Conservation (phyloP, 2,113 vertebrate genomes). For the Beaufortia kweichowensis region DNA sequence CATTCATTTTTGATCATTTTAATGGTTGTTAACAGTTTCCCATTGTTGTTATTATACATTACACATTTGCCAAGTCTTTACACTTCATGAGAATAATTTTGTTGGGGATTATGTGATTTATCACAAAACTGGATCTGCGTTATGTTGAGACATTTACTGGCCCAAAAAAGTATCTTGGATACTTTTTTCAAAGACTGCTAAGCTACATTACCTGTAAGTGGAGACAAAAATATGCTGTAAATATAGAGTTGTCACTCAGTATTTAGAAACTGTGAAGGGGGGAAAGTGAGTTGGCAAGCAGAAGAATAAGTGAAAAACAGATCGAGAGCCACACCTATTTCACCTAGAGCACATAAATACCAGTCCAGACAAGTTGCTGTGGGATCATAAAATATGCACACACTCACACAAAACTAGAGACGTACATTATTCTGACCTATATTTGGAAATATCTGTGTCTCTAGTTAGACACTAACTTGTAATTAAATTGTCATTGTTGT, state of each 20-base stretch:
- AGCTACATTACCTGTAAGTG: slow-evolving; percentile 4
- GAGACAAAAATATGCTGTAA: background rate
- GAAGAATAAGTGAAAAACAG: slow-evolving; percentile 1
- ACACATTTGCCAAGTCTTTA: too few species aligned
- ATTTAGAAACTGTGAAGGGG: background rate
- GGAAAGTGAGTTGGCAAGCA: background rate
- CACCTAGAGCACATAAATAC: slow-evolving; percentile 17
- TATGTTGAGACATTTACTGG: background rate
- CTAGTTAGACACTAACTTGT: too few species aligned
- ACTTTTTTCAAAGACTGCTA: background rate
- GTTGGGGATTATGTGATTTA: background rate
- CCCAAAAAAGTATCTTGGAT: background rate
- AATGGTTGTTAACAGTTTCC: too few species aligned
- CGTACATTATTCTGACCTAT: background rate
- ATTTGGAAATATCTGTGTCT: background rate
- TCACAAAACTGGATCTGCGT: background rate
- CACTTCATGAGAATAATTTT: too few species aligned
- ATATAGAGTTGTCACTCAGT: background rate
- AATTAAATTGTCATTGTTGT: background rate
- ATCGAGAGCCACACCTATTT: slow-evolving; percentile 37
- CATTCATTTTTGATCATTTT: background rate
- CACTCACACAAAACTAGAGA: background rate
- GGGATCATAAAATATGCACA: slow-evolving; percentile 29
- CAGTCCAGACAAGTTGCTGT: slow-evolving; percentile 28
- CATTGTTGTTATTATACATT: too few species aligned